A percentile compares a stretch with the other conserved stretches of the same genome.
Conservation (phyloP, 2,797 vertebrate species). For the Potorous gilbertii region DNA sequence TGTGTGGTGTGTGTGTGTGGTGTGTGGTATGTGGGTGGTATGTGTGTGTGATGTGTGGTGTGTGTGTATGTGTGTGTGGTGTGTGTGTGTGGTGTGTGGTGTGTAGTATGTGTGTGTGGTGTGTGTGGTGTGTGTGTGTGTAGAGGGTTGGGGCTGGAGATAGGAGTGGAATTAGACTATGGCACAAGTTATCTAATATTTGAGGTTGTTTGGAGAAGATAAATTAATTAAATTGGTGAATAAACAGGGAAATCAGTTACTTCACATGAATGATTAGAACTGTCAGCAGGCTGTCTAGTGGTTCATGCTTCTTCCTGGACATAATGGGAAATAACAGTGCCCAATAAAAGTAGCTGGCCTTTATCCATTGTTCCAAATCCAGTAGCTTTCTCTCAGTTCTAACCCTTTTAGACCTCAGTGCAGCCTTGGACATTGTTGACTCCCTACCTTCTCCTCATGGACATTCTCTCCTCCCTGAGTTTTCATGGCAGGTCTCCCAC, state of each 20-base stretch:
- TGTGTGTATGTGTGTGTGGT: not conserved
- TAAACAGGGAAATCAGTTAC: not conserved
- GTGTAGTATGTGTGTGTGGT: no score
- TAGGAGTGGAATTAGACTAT: not conserved
- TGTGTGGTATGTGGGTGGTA: no score
- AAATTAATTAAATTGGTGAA: not conserved
- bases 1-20: no score
- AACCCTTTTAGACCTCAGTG: not conserved
- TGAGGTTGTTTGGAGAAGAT: not conserved
- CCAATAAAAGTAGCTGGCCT: not conserved
- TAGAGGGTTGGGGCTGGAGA: not conserved
- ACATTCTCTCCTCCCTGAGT: not conserved
- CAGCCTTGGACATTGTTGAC: not conserved
- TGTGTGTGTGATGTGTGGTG: no score
- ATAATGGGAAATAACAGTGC: not conserved
- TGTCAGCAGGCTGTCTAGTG: not conserved
- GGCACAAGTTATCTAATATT: not conserved
- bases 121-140: no score
- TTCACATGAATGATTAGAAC: not conserved
- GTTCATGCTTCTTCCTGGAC: not conserved
- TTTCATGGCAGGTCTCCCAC: not conserved
- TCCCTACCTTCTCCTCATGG: not conserved
- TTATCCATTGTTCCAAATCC: not conserved
- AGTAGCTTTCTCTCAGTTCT: not conserved
- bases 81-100: not conserved